phyloP scores from a whole-genome alignment of 2,888 invertebrate genomes.

The Euclidia mi region DNA sequence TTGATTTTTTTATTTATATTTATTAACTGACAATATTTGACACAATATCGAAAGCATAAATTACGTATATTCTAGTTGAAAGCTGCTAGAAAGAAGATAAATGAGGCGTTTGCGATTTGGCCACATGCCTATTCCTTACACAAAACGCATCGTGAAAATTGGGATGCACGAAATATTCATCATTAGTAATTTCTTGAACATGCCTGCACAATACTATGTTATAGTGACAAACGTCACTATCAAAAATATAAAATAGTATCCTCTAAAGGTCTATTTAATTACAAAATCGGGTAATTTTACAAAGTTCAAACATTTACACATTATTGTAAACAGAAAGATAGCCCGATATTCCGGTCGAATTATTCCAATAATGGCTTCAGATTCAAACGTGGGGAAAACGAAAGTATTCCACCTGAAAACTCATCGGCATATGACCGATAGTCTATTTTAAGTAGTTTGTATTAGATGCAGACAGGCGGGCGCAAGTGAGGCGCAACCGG shows the following conservation, averaged over 20 bases:
- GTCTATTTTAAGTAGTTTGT: conserved; percentile 1
- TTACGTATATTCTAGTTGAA: conserved; percentile 23
- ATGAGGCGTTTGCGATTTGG: conserved; percentile 30
- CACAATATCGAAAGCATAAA: conserved; percentile 7
- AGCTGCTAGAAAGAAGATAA: conserved; percentile 12
- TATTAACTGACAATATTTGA: not conserved
- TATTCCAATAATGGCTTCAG: too few species aligned
- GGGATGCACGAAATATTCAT: conserved; percentile 1
- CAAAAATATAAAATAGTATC: too few species aligned
- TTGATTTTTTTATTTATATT: conserved; percentile 7
- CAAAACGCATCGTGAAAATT: conserved; percentile 6
- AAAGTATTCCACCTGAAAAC: too few species aligned
- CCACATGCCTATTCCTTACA: conserved; percentile 31
- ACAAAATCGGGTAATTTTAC: too few species aligned
- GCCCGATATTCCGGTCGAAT: too few species aligned
- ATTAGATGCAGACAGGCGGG: conserved; percentile 25
- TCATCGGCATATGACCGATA: not conserved
- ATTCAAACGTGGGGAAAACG: too few species aligned
- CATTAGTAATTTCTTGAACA: too few species aligned
- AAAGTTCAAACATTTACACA: too few species aligned
- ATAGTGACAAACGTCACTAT: too few species aligned
- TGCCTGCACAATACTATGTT: too few species aligned
- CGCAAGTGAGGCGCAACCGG: conserved; percentile 37
- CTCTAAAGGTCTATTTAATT: too few species aligned
- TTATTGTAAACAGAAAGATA: too few species aligned